A percentile compares a stretch with the other conserved stretches of the same genome.
These are phyloP conservation scores for Proisotoma minuta DNA, from an alignment of 2,888 invertebrate genomes.

Conservation along the genomic window DNA sequence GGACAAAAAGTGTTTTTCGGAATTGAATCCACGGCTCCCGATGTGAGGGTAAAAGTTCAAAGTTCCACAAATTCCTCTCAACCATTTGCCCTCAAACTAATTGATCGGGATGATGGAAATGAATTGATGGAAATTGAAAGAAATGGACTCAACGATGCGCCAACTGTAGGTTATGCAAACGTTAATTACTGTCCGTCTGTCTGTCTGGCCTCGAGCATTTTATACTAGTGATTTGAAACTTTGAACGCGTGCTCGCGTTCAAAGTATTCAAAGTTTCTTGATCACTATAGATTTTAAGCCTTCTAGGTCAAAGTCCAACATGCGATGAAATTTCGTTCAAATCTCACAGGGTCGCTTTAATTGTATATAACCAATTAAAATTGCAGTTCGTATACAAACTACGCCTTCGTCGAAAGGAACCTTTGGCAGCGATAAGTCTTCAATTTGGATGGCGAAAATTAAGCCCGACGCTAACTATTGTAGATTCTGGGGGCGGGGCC, in stretches of 20 bases:
- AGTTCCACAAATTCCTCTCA: background rate
- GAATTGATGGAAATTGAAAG: background rate
- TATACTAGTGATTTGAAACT: too few relatives aligned
- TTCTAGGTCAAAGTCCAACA: too few relatives aligned
- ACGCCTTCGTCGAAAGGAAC: background rate
- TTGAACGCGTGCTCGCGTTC: too few relatives aligned
- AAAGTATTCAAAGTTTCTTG: too few relatives aligned
- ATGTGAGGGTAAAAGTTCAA: background rate
- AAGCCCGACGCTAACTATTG: background rate
- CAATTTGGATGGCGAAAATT: background rate
- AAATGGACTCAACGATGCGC: background rate
- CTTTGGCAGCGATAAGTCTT: background rate
- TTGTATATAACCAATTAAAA: too few relatives aligned
- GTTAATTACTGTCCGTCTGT: too few relatives aligned
- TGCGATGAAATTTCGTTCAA: too few relatives aligned
- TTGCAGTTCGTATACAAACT: background rate
- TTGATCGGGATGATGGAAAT: constrained; percentile 1
- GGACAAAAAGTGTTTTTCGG: background rate
- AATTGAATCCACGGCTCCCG: background rate
- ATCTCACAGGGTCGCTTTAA: too few relatives aligned
- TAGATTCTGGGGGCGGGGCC: background rate
- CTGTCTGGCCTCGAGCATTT: too few relatives aligned
- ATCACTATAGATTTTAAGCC: too few relatives aligned
- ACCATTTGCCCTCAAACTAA: background rate
- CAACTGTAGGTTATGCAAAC: too few relatives aligned